A percentile compares a stretch with the other conserved stretches of the same genome.
Evolutionary conservation across 2,888 invertebrate genomes (phyloP).

Genomic region (Elaeidobius kamerunicus): DNA sequence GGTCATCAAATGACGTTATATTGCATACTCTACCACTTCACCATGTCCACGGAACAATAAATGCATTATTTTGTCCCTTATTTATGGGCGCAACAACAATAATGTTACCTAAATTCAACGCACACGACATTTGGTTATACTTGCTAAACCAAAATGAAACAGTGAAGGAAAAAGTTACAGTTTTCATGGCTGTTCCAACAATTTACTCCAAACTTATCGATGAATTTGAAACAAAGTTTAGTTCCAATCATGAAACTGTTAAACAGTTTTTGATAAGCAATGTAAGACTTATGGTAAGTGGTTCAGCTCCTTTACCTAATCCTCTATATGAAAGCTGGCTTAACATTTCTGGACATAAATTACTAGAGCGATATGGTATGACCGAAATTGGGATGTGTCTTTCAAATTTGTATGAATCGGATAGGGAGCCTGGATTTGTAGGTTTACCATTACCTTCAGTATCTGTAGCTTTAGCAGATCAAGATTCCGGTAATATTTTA

Average conservation of each 20-base stretch:
- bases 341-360: slow-evolving; percentile 71
- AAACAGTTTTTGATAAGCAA: slow-evolving; percentile 50
- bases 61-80: slow-evolving; percentile 73
- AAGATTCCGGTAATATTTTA: slow-evolving; percentile 36
- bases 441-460: slow-evolving; percentile 75
- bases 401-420: slow-evolving; percentile 69
- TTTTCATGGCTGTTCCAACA: slow-evolving; percentile 89
- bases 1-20: slow-evolving; percentile 66
- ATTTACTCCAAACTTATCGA: slow-evolving; percentile 77
- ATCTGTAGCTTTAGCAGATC: slow-evolving; percentile 56
- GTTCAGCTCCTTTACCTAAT: slow-evolving; percentile 78
- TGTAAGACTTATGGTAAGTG: slow-evolving; percentile 57
- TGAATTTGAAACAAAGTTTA: slow-evolving; percentile 67
- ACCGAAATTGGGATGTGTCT: slow-evolving; percentile 87
- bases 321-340: slow-evolving; percentile 73
- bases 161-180: slow-evolving; percentile 59
- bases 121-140: slow-evolving; percentile 66
- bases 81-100: slow-evolving; percentile 72
- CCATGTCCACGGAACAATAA: slow-evolving; percentile 83
- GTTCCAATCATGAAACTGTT: slow-evolving; percentile 56
- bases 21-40: slow-evolving; percentile 80
- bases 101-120: slow-evolving; percentile 66
- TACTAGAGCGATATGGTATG: slow-evolving; percentile 62
- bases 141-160: slow-evolving; percentile 63
- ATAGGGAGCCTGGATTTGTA: slow-evolving; percentile 62